Evolutionary conservation across 2,113 vertebrate genomes (phyloP), one percentile per base, ranked within the genome.

Genomic region (Microtus ochrogaster): DNA sequence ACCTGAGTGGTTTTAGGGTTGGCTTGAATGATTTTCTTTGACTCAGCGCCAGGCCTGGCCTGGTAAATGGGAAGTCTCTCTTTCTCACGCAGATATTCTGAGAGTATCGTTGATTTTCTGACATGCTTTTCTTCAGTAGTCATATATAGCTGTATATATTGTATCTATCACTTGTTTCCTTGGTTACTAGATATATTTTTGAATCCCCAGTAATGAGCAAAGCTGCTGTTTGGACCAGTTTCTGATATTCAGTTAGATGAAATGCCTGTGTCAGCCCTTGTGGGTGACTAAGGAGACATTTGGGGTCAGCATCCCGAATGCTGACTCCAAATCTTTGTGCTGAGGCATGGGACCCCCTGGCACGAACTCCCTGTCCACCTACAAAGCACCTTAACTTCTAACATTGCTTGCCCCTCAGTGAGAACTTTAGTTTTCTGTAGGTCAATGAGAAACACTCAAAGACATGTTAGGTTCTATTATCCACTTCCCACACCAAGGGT

Each of bases 331-430:
- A 81, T 81, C 83, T 30, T 19, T 11, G 36, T 94, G 17, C 39
- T 16, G 1, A 1, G 0, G 6, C 13, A 4, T 49, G 26, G 52
- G 30, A 33, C 1, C 21, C 52, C 30, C 76, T 89, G 77, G 44
- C 7, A 14, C 4, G 26, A 76, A 9, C 30, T 96, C 39, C 24
- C 52, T 52, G 41, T 72, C 19, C 24, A 94, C 30, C 30, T 36
- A 61, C 30, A 28, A 65, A 92, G 39, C 58, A 26, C 36, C 22
- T 55, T 85, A 74, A 68, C 61, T 92, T 76, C 19, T 9, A 78
- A 17, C 1, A 2, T 94, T 77, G 41, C 26, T 11, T 39, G 55
- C 7, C 13, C 33, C 26, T 91, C 14, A 30, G 9, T 36, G 66
- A 95, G 58, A 92, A 66, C n/a, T 17, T 73, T 7, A 55, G 26